Evolutionary conservation across 2,888 invertebrate species (phyloP).

Genomic region (Mechanitis messenoides): DNA sequence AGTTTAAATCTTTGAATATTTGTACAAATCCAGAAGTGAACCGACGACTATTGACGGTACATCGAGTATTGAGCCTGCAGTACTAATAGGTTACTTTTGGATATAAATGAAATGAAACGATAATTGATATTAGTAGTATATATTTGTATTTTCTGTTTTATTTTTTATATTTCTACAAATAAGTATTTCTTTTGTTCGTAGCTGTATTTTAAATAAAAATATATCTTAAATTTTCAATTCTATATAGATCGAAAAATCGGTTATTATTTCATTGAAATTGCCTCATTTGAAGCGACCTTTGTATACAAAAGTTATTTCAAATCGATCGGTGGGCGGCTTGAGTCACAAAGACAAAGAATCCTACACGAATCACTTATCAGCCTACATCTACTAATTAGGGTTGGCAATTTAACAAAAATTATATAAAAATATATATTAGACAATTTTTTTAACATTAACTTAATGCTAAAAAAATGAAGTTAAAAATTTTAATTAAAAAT

Average conservation of each 20-base stretch:
- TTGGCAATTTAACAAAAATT: not conserved
- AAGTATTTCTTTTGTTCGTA: too few species aligned
- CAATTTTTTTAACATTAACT: not conserved
- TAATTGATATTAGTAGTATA: too few species aligned
- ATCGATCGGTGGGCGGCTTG: slow-evolving; percentile 20
- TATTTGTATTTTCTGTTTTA: too few species aligned
- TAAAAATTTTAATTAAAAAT: not conserved
- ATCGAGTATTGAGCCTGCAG: too few species aligned
- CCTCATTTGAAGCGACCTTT: slow-evolving; percentile 11
- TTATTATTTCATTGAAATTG: slow-evolving; percentile 1
- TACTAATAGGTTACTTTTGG: too few species aligned
- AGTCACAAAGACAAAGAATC: slow-evolving; percentile 22
- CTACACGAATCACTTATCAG: slow-evolving; percentile 14
- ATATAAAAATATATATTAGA: not conserved
- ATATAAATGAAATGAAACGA: too few species aligned
- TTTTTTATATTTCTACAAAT: too few species aligned
- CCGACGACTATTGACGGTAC: too few species aligned
- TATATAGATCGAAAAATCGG: slow-evolving; percentile 3
- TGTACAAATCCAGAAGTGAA: too few species aligned
- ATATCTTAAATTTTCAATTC: too few species aligned
- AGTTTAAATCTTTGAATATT: too few species aligned
- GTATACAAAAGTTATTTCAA: slow-evolving; percentile 13
- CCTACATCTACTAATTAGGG: slow-evolving; percentile 13
- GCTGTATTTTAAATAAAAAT: too few species aligned
- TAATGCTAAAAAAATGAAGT: not conserved